Base-by-base conservation (phyloP, 2,113 vertebrate species). In the Fukomys damarensis region DNA sequence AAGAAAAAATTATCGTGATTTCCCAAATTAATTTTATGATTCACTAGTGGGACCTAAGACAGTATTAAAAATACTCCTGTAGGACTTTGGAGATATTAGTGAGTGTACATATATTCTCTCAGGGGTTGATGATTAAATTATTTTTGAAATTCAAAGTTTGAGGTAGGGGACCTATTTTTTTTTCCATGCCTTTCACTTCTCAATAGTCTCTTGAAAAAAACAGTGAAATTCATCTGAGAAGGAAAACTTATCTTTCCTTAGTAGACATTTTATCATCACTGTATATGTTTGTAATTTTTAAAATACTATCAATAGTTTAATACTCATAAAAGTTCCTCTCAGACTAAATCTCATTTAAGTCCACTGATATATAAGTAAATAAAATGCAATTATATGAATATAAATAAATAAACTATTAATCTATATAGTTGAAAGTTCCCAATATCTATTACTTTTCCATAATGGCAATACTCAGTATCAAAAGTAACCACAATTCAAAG, bases 131-230 rank as follows among this genome's bases (percentile, higher is more conserved):
- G 16, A 22, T 46, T 70, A 56, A 86, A 52, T 77, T 52, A 83
- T 46, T 86, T 89, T 76, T 81, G 32, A 93, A 87, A 90, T 43
- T 79, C 30, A 61, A 46, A 74, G 7, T 56, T 43, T 95, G n/a
- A 91, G 7, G n/a, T 3, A 46, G 8, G 32, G 12, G 2, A 63
- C 2, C 32, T 84, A 66, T 19, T 41, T 79, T 26, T 17, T 56
- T 52, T 66, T 74, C 28, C 22, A 35, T 79, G 13, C 4, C n/a
- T 12, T 1, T 9, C 13, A 77, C 35, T 76, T 85, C 68, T 46
- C n/a, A 13, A 11, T 49, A 22, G 19, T 90, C 26, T 63, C 70
- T 72, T 84, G 17, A 10, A 26, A 68, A 63, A 17, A 63, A 61
- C 22, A 83, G 20, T 66, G 3, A 94, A 79, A 54, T 66, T 89